Evolutionary conservation across 2,797 vertebrate genomes (phyloP).

Genomic region (Rhinoraja longicauda): DNA sequence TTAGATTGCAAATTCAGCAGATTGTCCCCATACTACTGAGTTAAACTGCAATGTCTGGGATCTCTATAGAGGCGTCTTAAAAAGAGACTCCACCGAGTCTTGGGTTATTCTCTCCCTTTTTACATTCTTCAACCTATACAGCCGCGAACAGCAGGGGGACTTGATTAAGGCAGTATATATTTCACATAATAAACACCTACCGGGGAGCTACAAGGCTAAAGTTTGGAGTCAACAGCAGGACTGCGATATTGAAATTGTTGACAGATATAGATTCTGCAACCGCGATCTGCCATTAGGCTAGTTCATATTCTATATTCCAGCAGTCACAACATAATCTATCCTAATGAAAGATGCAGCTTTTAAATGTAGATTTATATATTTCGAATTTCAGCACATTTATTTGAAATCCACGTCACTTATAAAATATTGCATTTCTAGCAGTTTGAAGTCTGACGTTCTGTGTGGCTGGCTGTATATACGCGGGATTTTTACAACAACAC

Average conservation of each 20-base stretch:
- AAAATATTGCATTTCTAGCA: not conserved
- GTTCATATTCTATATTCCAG: not conserved
- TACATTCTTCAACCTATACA: slow-evolving; percentile 23
- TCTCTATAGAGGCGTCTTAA: slow-evolving; percentile 56
- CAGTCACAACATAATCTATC: not conserved
- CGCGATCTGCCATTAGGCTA: not conserved
- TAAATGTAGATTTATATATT: not conserved
- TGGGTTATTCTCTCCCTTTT: slow-evolving; percentile 54
- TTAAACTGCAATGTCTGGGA: slow-evolving; percentile 68
- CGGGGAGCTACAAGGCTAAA: not conserved
- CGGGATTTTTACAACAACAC: not conserved
- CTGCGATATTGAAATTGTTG: slow-evolving; percentile 31
- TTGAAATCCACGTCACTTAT: not conserved
- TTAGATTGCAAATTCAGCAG: slow-evolving; percentile 99
- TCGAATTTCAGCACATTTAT: no score
- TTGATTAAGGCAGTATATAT: slow-evolving; percentile 38
- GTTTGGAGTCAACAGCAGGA: slow-evolving; percentile 11
- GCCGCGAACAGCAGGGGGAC: slow-evolving; percentile 15
- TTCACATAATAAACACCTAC: slow-evolving; percentile 37
- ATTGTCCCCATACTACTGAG: slow-evolving; percentile 84
- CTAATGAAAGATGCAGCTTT: not conserved
- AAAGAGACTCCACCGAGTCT: slow-evolving; percentile 59
- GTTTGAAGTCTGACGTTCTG: not conserved
- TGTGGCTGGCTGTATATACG: not conserved
- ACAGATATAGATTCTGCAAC: not conserved